Evolutionary conservation across 1,140 invertebrate genomes (phyloP).

Genomic region (Paraescarpia echinospica): DNA sequence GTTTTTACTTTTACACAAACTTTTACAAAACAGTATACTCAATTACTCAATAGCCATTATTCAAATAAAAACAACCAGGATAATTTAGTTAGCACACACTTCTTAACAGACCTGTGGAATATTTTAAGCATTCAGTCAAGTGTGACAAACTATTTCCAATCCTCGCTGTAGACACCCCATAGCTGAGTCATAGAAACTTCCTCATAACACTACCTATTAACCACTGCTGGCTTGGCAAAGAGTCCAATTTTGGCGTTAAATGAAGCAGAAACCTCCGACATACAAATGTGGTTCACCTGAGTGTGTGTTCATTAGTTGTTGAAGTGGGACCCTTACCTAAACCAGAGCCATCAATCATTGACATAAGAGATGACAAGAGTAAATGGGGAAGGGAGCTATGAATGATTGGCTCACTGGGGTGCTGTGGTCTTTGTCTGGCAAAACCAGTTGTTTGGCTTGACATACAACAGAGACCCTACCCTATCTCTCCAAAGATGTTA

Average conservation of each 20-base stretch:
- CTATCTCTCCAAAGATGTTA: background rate
- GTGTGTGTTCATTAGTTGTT: background rate
- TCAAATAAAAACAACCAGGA: background rate
- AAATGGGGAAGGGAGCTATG: background rate
- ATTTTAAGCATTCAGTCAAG: background rate
- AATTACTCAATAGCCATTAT: too few species aligned
- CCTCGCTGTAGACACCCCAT: background rate
- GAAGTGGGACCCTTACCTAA: background rate
- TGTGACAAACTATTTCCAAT: background rate
- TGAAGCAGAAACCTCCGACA: background rate
- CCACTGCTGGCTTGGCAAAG: background rate
- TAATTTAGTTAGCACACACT: background rate
- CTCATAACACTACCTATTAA: background rate
- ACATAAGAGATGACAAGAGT: background rate
- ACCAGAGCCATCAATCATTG: background rate
- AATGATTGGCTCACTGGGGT: background rate
- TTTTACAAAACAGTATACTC: background rate
- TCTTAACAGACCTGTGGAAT: background rate
- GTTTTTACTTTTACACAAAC: background rate
- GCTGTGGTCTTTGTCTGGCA: background rate
- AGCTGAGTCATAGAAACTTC: background rate
- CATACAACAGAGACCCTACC: background rate
- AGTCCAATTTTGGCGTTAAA: background rate
- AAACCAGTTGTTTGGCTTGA: background rate
- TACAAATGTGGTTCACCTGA: background rate